These are phyloP conservation scores for Eurois occulta DNA, from an alignment of 2,888 invertebrate genomes.

Conservation along the genomic window DNA sequence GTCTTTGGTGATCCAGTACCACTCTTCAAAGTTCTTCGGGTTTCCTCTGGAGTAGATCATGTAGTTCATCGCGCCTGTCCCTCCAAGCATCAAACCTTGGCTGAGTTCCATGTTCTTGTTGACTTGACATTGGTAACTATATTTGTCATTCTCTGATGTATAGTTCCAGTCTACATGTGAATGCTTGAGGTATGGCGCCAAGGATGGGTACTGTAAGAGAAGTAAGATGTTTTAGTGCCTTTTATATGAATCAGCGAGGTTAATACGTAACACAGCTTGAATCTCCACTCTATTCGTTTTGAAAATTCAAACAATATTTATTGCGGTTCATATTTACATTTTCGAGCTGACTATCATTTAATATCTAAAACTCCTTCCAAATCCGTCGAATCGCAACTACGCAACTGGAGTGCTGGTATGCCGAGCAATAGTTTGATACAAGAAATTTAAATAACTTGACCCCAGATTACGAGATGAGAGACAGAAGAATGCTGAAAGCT, in stretches of 20 bases:
- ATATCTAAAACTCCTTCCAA: background rate
- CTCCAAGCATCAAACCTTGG: slow-evolving; percentile 56
- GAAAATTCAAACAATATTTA: background rate
- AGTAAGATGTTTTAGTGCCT: background rate
- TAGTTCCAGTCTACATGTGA: slow-evolving; percentile 52
- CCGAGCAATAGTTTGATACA: background rate
- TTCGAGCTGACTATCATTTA: background rate
- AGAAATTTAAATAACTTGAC: background rate
- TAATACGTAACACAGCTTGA: background rate
- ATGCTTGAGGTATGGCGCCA: slow-evolving; percentile 26
- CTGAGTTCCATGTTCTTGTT: slow-evolving; percentile 5
- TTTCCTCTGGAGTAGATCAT: slow-evolving; percentile 57
- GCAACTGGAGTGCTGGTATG: background rate
- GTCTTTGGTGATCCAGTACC: slow-evolving; percentile 47
- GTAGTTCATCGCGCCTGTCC: slow-evolving; percentile 43
- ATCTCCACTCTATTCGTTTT: background rate
- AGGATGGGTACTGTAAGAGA: slow-evolving; percentile 47
- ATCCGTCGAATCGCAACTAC: background rate
- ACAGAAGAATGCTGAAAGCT: background rate
- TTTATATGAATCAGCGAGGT: background rate
- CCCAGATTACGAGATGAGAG: background rate
- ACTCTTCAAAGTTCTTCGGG: slow-evolving; percentile 41
- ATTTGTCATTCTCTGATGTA: slow-evolving; percentile 34
- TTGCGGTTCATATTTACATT: background rate
- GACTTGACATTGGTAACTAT: slow-evolving; percentile 33